phyloP scores from a whole-genome alignment of 2,888 invertebrate species.

The Erebia palarica region DNA sequence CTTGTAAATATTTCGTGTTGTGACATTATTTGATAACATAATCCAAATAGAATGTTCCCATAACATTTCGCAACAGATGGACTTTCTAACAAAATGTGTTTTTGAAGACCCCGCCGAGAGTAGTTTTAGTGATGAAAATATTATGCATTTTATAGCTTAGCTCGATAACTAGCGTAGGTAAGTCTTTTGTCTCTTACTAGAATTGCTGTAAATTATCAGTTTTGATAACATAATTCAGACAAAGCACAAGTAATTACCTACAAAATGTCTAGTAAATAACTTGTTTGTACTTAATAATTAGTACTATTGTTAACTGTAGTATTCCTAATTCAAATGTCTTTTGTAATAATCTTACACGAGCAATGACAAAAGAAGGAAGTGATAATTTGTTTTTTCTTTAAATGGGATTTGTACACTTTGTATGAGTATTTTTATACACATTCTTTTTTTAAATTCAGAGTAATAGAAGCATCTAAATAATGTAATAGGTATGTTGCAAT shows the following conservation, averaged over 20 bases:
- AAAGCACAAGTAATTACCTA: background rate
- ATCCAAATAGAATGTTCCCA: background rate
- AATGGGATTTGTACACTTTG: background rate
- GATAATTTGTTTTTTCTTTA: background rate
- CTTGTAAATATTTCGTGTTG: constrained; percentile 4
- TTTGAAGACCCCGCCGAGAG: constrained; percentile 26
- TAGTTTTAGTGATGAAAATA: constrained; percentile 23
- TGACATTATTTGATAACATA: constrained; percentile 18
- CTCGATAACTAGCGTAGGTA: constrained; percentile 17
- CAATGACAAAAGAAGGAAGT: constrained; percentile 4
- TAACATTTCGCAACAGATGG: background rate
- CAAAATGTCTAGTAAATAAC: background rate
- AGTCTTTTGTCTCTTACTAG: constrained; percentile 23
- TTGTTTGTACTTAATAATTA: background rate
- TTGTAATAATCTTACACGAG: too few species aligned
- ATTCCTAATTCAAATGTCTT: background rate
- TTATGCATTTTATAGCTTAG: constrained; percentile 22
- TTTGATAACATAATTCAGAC: background rate
- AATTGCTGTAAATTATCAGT: background rate
- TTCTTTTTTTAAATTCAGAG: too few species aligned
- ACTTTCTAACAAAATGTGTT: constrained; percentile 10
- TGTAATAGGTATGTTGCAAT: too few species aligned
- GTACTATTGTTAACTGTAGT: background rate
- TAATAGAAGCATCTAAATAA: too few species aligned
- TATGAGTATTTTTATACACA: background rate